phyloP scores from a whole-genome alignment of 1,140 invertebrate genomes.

The Tetranychus urticae region DNA sequence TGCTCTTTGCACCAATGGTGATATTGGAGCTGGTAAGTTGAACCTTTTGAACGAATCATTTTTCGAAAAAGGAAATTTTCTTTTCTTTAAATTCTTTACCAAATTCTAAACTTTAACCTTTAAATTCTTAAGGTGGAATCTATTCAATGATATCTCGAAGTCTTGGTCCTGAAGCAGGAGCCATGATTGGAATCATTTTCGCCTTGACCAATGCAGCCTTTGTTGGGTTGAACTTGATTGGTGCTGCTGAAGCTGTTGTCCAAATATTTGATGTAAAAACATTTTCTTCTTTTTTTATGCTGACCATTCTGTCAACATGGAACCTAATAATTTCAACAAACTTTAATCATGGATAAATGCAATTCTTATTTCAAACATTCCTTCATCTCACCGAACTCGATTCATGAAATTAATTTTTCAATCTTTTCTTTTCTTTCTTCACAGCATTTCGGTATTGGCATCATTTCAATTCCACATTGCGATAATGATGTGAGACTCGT shows the following conservation, averaged over 20 bases:
- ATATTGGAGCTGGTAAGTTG: constrained; percentile 4
- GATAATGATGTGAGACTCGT: constrained; percentile 8
- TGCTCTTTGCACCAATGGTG: constrained; percentile 6
- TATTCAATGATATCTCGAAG: constrained; percentile 35
- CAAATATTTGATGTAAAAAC: neutral
- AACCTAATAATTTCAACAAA: no score
- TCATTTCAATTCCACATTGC: neutral
- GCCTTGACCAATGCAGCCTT: constrained; percentile 35
- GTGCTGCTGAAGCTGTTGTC: constrained; percentile 13
- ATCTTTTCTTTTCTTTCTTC: neutral
- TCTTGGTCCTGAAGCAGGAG: constrained; percentile 37
- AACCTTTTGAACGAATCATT: neutral
- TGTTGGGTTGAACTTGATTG: constrained; percentile 32
- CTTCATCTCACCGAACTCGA: neutral
- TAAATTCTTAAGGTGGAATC: constrained; percentile 19
- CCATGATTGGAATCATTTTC: constrained; percentile 34
- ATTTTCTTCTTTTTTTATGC: neutral
- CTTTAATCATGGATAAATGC: no score
- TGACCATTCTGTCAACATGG: no score
- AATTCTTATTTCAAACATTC: neutral
- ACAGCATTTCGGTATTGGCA: neutral
- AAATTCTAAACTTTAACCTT: neutral
- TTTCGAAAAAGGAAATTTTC: neutral
- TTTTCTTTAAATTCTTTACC: neutral
- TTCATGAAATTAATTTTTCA: neutral